Percentiles rank a stretch among this genome's conserved stretches.
phyloP scores from a whole-genome alignment of 2,113 vertebrate species.

The Leptobrachium leishanense region DNA sequence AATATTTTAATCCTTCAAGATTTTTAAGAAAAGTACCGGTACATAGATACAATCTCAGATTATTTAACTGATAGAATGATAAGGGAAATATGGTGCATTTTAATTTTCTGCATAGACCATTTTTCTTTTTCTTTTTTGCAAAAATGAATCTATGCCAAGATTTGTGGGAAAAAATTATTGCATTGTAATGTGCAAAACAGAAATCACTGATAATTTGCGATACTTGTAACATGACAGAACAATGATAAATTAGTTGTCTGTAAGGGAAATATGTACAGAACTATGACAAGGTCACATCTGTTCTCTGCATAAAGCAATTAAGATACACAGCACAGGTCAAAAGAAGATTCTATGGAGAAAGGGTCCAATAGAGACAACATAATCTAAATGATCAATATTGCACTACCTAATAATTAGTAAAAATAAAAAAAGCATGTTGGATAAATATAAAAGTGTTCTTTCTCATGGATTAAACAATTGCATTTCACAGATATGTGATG shows the following conservation, averaged over 20 bases:
- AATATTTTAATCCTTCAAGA: too few relatives aligned
- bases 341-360: constrained; percentile 18
- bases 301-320: constrained; percentile 48
- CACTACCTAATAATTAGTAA: too few relatives aligned
- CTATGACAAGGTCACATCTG: constrained; percentile 45
- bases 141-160: background rate
- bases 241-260: constrained; percentile 46
- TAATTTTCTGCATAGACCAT: background rate
- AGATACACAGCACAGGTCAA: constrained; percentile 33
- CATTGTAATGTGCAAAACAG: constrained; percentile 18
- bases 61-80: too few relatives aligned
- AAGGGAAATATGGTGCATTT: background rate
- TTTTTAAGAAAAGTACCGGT: too few relatives aligned
- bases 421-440: too few relatives aligned
- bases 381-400: background rate
- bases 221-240: constrained; percentile 45
- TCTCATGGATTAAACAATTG: too few relatives aligned
- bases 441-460: too few relatives aligned
- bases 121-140: background rate
- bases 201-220: constrained; percentile 26
- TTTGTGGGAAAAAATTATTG: background rate
- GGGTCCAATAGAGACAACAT: constrained; percentile 4
- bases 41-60: too few relatives aligned
- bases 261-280: constrained; percentile 43
- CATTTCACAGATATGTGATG: too few relatives aligned